Base-by-base conservation (phyloP, 2,797 vertebrate genomes). In the Florisuga fusca region DNA sequence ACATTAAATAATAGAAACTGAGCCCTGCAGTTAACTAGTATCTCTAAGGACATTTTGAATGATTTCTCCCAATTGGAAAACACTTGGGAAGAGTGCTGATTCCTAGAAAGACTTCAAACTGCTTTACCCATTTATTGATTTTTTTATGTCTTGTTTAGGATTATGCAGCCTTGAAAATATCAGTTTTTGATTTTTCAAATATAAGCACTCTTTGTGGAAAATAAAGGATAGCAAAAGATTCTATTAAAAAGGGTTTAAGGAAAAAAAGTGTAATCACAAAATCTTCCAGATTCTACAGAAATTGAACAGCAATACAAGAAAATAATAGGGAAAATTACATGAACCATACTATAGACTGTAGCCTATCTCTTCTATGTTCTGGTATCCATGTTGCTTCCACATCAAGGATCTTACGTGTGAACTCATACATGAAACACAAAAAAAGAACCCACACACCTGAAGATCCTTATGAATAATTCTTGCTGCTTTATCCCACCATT, bases 41-140 rank as follows among this genome's bases (percentile, higher is more conserved):
- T 77, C 22, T 74, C 45, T 59, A 57, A 80, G 22, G 45, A 67
- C 34, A 48, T 31, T 80, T 43, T 38, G 36, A 89, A 89, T 75
- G 19, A 10, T 92, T 83, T 31, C 19, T 92, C 87, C 31, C 12
- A 59, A 25, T 79, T 89, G 51, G 34, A 85, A 79, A 91, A 87
- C 66, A 45, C 41, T 67, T 64, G 46, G 53, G 48, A 45, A 92
- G 81, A 87, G 4, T 69, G 45, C 34, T 26, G 34, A 94, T 71
- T 80, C 53, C n/a, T 57, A 22, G 71, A 94, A 95, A 89, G 77
- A 64, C 31, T 63, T 93, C 33, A 71, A 59, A 26, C 9, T 77
- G 25, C 4, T 64, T 84, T 62, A 54, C 48, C 66, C 1, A 0
- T 15, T 46, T 74, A 71, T 46, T 72, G 2, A 1, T 48, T 80